Percentiles rank a stretch among this genome's conserved stretches.
Conservation (phyloP, 1,140 invertebrate species). For the Drosophila burlai region DNA sequence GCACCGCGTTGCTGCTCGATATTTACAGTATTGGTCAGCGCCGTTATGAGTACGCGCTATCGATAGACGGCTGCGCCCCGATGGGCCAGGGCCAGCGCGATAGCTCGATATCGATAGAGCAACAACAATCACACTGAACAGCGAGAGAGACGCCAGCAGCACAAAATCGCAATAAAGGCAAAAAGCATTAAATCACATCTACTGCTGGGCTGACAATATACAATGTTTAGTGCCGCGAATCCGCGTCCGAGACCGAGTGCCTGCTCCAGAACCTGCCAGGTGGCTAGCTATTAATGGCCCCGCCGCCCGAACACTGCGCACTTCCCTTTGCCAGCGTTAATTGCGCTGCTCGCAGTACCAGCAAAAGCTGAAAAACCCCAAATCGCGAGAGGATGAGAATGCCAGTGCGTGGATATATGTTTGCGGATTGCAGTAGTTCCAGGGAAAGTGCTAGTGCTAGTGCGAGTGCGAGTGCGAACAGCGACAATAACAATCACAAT, state of each 20-base stretch:
- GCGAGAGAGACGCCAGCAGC: constrained; percentile 74
- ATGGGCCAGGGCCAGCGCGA: background rate
- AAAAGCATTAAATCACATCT: constrained; percentile 48
- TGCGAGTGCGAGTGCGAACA: constrained; percentile 20
- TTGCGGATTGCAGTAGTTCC: constrained; percentile 33
- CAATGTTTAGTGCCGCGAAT: constrained; percentile 30
- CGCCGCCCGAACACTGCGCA: constrained; percentile 54
- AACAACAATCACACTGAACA: constrained; percentile 51
- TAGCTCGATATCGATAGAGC: constrained; percentile 24
- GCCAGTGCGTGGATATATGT: constrained; percentile 40
- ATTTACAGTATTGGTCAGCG: background rate
- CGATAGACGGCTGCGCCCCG: constrained; percentile 5
- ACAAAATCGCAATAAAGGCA: constrained; percentile 77
- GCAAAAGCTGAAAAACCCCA: constrained; percentile 15
- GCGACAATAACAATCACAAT: constrained; percentile 29
- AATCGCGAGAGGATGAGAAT: constrained; percentile 49
- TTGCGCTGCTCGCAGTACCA: constrained; percentile 55
- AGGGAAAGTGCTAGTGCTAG: constrained; percentile 33
- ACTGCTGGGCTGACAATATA: constrained; percentile 21
- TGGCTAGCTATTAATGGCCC: constrained; percentile 25
- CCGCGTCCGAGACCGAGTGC: constrained; percentile 19
- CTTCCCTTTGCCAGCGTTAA: constrained; percentile 63
- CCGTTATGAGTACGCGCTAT: background rate
- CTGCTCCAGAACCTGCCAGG: constrained; percentile 18
- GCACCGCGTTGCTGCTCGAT: constrained; percentile 28